A percentile compares a stretch with the other conserved stretches of the same genome.
phyloP scores from a whole-genome alignment of 2,113 vertebrate species.

The Microcebus ravelobensis region DNA sequence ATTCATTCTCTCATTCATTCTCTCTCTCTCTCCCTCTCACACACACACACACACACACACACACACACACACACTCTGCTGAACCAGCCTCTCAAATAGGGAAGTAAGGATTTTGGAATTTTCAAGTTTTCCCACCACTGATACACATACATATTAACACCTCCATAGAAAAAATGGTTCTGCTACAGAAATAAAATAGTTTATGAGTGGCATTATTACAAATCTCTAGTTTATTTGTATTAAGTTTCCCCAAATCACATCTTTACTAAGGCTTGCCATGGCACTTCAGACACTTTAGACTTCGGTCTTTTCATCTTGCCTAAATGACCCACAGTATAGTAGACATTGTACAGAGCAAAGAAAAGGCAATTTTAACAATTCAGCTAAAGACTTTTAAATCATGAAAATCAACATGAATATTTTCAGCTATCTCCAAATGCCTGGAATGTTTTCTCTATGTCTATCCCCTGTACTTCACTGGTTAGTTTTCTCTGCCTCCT shows the following conservation, averaged over 20 bases:
- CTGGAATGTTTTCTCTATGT: not conserved
- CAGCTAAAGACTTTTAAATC: not conserved
- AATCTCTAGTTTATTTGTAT: not conserved
- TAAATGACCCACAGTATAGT: not conserved
- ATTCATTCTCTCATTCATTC: not conserved
- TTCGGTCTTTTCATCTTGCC: not conserved
- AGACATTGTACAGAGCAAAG: not conserved
- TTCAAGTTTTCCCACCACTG: constrained; percentile 70
- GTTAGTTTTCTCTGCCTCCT: not conserved
- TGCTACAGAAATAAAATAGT: constrained; percentile 26
- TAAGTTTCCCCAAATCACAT: not conserved
- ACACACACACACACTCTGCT: not conserved
- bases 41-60: not conserved
- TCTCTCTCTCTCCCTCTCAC: not conserved
- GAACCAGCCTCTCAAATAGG: constrained; percentile 36
- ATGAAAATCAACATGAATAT: not conserved
- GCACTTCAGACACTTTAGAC: not conserved
- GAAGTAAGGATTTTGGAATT: constrained; percentile 49
- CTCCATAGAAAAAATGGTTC: not conserved
- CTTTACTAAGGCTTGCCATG: not conserved
- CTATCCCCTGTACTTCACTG: not conserved
- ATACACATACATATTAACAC: constrained; percentile 47
- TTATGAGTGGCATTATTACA: constrained; percentile 46
- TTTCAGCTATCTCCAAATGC: not conserved
- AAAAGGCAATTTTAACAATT: not conserved